These are phyloP conservation scores for Pyxicephalus adspersus DNA, from an alignment of 2,113 vertebrate genomes.

Conservation along the genomic window DNA sequence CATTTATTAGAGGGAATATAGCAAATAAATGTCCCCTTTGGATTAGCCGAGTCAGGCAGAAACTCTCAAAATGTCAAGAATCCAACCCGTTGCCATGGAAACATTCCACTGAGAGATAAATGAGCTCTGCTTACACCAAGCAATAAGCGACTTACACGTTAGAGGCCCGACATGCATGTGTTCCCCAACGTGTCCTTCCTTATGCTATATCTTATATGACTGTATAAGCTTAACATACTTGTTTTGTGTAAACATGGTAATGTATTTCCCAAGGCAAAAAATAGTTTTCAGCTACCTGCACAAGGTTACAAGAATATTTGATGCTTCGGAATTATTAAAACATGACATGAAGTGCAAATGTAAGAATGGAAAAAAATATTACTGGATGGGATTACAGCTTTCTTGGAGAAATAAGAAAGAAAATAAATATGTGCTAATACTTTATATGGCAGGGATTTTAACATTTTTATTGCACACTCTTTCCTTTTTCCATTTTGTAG, in stretches of 20 bases:
- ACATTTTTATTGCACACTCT: too few species aligned
- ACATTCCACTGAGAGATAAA: conserved; percentile 51
- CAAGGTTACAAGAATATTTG: background rate
- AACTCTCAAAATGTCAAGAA: conserved; percentile 54
- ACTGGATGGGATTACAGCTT: too few species aligned
- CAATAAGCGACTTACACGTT: conserved; percentile 42
- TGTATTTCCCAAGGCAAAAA: background rate
- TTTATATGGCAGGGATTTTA: too few species aligned
- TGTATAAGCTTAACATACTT: background rate
- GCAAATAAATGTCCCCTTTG: conserved; percentile 51
- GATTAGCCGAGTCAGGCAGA: conserved; percentile 56
- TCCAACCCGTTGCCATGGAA: conserved; percentile 50
- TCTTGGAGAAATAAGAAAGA: too few species aligned
- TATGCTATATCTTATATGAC: background rate
- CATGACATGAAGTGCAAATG: too few species aligned
- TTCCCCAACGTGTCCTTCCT: conserved; percentile 21
- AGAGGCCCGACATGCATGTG: conserved; percentile 29
- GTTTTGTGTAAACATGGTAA: background rate
- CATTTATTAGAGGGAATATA: conserved; percentile 44
- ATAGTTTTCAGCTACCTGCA: background rate
- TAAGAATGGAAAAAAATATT: too few species aligned
- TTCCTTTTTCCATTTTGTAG: too few species aligned
- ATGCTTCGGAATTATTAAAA: background rate
- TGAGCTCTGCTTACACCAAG: conserved; percentile 47
- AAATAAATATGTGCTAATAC: too few species aligned